A percentile compares a stretch with the other conserved stretches of the same genome.
Evolutionary conservation across 2,888 invertebrate species (phyloP).

Genomic region (Napeogenes inachia): DNA sequence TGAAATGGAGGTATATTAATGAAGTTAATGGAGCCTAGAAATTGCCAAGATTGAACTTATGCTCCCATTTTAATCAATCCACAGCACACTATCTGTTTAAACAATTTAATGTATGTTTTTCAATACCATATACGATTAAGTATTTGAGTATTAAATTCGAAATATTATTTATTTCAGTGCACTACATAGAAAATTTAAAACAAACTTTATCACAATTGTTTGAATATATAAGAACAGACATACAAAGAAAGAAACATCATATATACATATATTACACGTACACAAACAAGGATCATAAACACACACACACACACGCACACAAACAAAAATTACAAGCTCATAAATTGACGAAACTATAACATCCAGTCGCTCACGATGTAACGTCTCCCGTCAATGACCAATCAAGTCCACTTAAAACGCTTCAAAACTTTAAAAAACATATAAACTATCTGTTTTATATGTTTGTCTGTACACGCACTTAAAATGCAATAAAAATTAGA

Average conservation of each 20-base stretch:
- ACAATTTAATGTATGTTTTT: no score
- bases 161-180: no score
- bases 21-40: constrained; percentile 20
- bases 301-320: not conserved
- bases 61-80: no score
- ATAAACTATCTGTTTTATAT: constrained; percentile 24
- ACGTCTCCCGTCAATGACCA: constrained; percentile 17
- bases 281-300: not conserved
- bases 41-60: no score
- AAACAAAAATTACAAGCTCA: not conserved
- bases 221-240: no score
- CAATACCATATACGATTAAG: no score
- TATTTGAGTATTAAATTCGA: no score
- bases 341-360: not conserved
- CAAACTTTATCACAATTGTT: no score
- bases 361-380: constrained; percentile 3
- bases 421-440: constrained; percentile 19
- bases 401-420: constrained; percentile 17
- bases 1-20: constrained; percentile 25
- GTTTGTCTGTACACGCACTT: constrained; percentile 13
- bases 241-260: no score
- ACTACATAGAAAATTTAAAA: no score
- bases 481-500: constrained; percentile 39
- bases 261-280: not conserved
- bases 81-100: no score